Evolutionary conservation across 2,888 invertebrate species (phyloP).

Genomic region (Tineola bisselliella): DNA sequence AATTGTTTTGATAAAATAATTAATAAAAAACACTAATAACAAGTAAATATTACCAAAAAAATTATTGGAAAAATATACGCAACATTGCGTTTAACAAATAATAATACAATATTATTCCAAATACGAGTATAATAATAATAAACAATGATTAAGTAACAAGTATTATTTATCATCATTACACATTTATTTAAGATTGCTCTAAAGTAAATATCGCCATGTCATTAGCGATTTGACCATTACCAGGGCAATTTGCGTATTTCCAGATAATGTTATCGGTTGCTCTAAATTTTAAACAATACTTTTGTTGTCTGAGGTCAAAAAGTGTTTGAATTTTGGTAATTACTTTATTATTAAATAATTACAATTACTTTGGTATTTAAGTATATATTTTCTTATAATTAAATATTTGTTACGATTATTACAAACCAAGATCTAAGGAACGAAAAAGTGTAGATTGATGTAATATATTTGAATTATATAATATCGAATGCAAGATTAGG

Average conservation of each 20-base stretch:
- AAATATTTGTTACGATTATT: too few species aligned
- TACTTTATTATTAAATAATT: neutral
- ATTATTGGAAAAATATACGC: too few species aligned
- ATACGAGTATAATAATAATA: neutral
- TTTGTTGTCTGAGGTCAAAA: slow-evolving; percentile 44
- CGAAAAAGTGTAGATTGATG: too few species aligned
- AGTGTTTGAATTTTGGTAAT: neutral
- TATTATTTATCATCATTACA: neutral
- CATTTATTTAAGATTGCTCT: slow-evolving; percentile 3
- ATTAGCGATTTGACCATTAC: slow-evolving; percentile 52
- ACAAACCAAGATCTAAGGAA: too few species aligned
- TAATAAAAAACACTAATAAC: too few species aligned
- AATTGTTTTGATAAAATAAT: too few species aligned
- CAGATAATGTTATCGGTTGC: slow-evolving; percentile 45
- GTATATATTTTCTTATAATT: too few species aligned
- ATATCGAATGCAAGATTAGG: too few species aligned
- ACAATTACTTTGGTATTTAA: neutral
- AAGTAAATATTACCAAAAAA: too few species aligned
- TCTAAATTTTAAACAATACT: slow-evolving; percentile 31
- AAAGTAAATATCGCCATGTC: slow-evolving; percentile 20
- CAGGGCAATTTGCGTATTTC: slow-evolving; percentile 51
- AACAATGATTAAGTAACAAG: neutral
- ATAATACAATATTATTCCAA: too few species aligned
- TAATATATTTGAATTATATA: too few species aligned
- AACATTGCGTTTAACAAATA: too few species aligned